Conservation (phyloP, 2,113 vertebrate genomes). For the Cariama cristata region DNA sequence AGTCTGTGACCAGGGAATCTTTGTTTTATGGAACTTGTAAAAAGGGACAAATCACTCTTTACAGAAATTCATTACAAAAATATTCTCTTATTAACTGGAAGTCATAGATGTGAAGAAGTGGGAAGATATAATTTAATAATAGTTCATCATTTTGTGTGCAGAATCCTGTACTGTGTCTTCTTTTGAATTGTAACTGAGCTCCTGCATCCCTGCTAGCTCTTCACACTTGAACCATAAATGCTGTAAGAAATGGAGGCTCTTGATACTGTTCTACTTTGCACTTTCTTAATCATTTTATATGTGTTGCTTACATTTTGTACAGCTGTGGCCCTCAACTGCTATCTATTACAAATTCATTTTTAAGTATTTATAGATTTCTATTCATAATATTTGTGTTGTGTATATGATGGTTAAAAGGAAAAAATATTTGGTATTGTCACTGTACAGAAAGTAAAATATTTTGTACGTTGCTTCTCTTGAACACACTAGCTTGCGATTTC, state of each 20-base stretch:
- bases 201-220: slow-evolving; percentile 39
- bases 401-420: slow-evolving; percentile 77
- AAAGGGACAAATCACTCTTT: slow-evolving; percentile 68
- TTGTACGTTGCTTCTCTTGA: slow-evolving; percentile 61
- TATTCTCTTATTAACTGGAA: slow-evolving; percentile 76
- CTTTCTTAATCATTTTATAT: slow-evolving; percentile 77
- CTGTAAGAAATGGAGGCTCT: slow-evolving; percentile 73
- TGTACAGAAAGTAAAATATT: slow-evolving; percentile 74
- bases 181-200: slow-evolving; percentile 48
- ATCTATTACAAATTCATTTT: slow-evolving; percentile 67
- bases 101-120: slow-evolving; percentile 8
- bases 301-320: slow-evolving; percentile 80
- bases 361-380: slow-evolving; percentile 79
- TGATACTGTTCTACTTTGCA: slow-evolving; percentile 81
- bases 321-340: slow-evolving; percentile 74
- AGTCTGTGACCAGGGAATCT: not conserved
- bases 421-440: slow-evolving; percentile 67
- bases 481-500: slow-evolving; percentile 5
- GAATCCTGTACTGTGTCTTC: slow-evolving; percentile 59
- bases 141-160: slow-evolving; percentile 29
- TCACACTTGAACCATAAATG: slow-evolving; percentile 72
- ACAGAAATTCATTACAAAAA: not conserved
- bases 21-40: slow-evolving; percentile 12
- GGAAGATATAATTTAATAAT: slow-evolving; percentile 31
- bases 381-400: slow-evolving; percentile 75